These are phyloP conservation scores for Turritopsis rubra DNA, from an alignment of 30 jellyfish, hydroid and myxozoan species.

Conservation along the genomic window DNA sequence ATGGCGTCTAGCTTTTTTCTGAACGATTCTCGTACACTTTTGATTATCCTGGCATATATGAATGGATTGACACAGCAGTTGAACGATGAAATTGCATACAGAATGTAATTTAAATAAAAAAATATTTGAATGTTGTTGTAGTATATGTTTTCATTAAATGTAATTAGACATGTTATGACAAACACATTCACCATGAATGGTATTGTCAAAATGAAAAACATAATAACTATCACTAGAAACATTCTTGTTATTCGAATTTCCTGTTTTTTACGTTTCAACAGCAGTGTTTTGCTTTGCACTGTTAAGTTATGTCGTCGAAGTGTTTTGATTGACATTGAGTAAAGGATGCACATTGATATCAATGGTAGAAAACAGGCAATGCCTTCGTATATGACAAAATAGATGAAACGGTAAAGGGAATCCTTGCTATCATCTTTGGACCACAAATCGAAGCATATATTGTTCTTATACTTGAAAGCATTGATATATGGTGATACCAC, in stretches of 20 bases:
- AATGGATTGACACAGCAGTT: slow-evolving; percentile 19
- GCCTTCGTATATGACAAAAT: background rate
- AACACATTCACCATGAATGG: slow-evolving; percentile 4
- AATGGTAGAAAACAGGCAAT: background rate
- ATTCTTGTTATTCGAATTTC: background rate
- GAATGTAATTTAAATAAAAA: background rate
- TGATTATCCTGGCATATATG: slow-evolving; percentile 4
- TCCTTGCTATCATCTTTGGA: background rate
- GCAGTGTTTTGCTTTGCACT: slow-evolving; percentile 9
- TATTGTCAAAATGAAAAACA: slow-evolving; percentile 9
- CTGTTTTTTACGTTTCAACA: slow-evolving; percentile 4
- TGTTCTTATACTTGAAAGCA: background rate
- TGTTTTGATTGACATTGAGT: background rate
- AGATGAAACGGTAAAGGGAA: background rate
- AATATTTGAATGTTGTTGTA: background rate
- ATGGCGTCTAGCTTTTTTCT: background rate
- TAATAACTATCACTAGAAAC: slow-evolving; percentile 4
- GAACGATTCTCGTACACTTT: background rate
- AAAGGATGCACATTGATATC: background rate
- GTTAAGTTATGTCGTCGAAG: background rate
- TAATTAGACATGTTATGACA: background rate
- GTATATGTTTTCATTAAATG: background rate
- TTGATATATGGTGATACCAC: slow-evolving; percentile 2
- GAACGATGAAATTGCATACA: slow-evolving; percentile 1
- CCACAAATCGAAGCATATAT: slow-evolving; percentile 12